These are phyloP conservation scores for Scaptomyza flava DNA, from an alignment of 2,888 invertebrate species.

Conservation along the genomic window DNA sequence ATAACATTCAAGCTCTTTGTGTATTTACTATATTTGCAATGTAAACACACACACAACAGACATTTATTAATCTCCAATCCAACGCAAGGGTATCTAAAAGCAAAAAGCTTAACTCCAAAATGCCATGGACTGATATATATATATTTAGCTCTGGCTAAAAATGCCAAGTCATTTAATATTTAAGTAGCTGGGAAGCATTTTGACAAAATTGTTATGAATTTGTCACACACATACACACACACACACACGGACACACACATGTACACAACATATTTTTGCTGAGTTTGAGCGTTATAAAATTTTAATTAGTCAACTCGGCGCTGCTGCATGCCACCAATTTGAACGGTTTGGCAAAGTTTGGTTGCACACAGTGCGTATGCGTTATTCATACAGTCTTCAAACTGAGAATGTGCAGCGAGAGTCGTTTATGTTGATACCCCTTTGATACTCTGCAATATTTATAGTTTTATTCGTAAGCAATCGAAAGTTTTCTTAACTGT, in stretches of 20 bases:
- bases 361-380: conserved; percentile 74
- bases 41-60: not conserved
- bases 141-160: conserved; percentile 52
- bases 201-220: conserved; percentile 78
- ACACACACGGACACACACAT: conserved; percentile 36
- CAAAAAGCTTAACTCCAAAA: conserved; percentile 10
- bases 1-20: too few species aligned
- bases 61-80: conserved; percentile 6
- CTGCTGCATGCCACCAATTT: conserved; percentile 71
- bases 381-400: conserved; percentile 68
- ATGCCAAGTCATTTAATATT: conserved; percentile 71
- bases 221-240: conserved; percentile 40
- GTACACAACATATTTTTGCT: conserved; percentile 37
- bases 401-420: conserved; percentile 14
- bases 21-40: not conserved
- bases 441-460: conserved; percentile 19
- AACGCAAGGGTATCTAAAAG: conserved; percentile 2
- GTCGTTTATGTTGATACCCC: conserved; percentile 18
- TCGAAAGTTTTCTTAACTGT: not conserved
- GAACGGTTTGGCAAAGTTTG: conserved; percentile 73
- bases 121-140: conserved; percentile 24
- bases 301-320: conserved; percentile 72
- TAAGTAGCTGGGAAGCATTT: conserved; percentile 69
- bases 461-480: too few species aligned
- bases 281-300: conserved; percentile 67